phyloP scores from a whole-genome alignment of 2,797 vertebrate species.

The Ispidina picta region DNA sequence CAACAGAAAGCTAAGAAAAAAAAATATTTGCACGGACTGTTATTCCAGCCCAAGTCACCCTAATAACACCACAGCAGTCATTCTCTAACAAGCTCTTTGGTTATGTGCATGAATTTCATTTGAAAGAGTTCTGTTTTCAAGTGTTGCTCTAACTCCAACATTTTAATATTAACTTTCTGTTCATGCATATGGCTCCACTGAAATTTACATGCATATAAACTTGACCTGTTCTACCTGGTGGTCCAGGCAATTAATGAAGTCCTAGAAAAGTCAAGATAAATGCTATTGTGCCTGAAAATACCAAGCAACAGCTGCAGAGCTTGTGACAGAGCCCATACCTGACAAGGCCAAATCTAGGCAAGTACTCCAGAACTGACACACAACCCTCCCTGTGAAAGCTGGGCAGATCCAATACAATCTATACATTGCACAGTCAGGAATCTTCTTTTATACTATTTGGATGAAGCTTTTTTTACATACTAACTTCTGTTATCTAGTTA shows the following conservation, averaged over 20 bases:
- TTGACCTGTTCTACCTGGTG: background rate
- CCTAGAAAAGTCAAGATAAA: background rate
- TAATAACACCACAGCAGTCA: background rate
- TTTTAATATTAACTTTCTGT: background rate
- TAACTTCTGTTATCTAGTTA: background rate
- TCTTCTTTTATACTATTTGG: background rate
- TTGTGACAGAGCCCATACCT: background rate
- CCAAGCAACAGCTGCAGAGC: background rate
- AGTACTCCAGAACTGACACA: background rate
- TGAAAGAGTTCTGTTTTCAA: background rate
- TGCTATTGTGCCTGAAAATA: background rate
- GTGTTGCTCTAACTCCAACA: background rate
- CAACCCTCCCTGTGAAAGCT: background rate
- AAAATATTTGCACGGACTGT: background rate
- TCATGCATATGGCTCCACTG: background rate
- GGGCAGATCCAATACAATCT: background rate
- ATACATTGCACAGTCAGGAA: background rate
- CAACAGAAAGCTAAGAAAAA: constrained; percentile 2
- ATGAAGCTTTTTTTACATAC: background rate
- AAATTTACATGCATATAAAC: background rate
- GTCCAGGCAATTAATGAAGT: background rate
- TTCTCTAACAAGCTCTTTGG: background rate
- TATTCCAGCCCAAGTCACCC: background rate
- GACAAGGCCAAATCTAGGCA: background rate
- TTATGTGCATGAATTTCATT: background rate